phyloP scores from a whole-genome alignment of 2,797 vertebrate species.

The Molossus molossus region DNA sequence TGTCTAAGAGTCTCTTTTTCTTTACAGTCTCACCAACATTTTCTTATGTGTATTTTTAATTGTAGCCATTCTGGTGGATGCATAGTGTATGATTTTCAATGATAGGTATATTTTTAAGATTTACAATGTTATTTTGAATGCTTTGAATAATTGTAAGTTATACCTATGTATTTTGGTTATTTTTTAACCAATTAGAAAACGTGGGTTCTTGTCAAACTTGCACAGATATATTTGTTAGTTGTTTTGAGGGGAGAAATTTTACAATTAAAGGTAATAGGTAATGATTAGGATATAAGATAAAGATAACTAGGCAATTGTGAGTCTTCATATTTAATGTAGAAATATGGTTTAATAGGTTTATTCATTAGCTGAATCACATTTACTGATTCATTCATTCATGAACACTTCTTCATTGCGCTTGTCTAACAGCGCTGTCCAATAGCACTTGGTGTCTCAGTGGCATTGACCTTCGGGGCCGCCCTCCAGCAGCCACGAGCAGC shows the following conservation, averaged over 20 bases:
- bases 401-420: background rate
- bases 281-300: background rate
- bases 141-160: background rate
- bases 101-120: background rate
- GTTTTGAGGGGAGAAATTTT: background rate
- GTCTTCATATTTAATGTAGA: background rate
- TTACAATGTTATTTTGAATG: background rate
- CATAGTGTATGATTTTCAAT: background rate
- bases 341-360: background rate
- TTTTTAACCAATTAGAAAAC: conserved; percentile 44
- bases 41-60: background rate
- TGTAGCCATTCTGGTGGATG: background rate
- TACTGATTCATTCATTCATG: background rate
- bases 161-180: background rate
- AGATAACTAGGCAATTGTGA: background rate
- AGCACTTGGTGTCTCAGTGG: background rate
- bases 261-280: background rate
- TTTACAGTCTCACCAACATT: background rate
- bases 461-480: background rate
- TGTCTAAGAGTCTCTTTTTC: background rate
- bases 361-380: background rate
- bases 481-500: background rate
- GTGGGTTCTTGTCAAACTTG: background rate
- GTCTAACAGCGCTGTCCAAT: background rate
- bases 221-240: conserved; percentile 1